Percentiles rank a stretch among this genome's conserved stretches.
Evolutionary conservation across 2,888 invertebrate species (phyloP).

Genomic region (Chouioia cunea): DNA sequence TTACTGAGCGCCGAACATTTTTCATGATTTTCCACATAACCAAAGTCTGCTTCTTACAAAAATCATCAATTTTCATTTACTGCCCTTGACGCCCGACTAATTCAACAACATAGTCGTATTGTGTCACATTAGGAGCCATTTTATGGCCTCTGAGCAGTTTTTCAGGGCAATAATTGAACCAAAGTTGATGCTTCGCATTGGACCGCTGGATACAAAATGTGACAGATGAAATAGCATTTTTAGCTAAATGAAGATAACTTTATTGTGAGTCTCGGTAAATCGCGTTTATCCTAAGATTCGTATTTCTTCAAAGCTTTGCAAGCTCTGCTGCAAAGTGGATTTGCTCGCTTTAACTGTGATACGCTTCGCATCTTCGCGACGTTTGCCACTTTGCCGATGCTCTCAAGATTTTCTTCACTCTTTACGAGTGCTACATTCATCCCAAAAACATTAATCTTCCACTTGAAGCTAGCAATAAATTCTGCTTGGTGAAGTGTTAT

Average conservation of each 20-base stretch:
- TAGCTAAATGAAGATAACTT: slow-evolving; percentile 11
- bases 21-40: no score
- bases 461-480: neutral
- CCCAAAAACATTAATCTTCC: slow-evolving; percentile 28
- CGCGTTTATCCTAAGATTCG: slow-evolving; percentile 27
- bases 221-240: neutral
- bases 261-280: slow-evolving; percentile 12
- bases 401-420: slow-evolving; percentile 20
- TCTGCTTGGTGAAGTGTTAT: no score
- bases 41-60: no score
- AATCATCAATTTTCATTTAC: no score
- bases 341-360: slow-evolving; percentile 16
- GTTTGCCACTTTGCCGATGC: neutral
- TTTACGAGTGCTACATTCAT: neutral
- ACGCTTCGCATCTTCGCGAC: slow-evolving; percentile 21
- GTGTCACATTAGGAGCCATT: no score
- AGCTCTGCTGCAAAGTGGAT: slow-evolving; percentile 26
- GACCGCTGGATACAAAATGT: neutral
- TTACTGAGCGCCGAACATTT: no score
- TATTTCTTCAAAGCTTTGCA: slow-evolving; percentile 34
- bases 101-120: no score
- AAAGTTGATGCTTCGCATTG: neutral
- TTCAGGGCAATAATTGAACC: no score
- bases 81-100: no score
- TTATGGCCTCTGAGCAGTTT: no score